Percentiles rank a stretch among this genome's conserved stretches.
These are phyloP conservation scores for Listronotus bonariensis DNA, from an alignment of 1,140 invertebrate genomes.

Conservation along the genomic window DNA sequence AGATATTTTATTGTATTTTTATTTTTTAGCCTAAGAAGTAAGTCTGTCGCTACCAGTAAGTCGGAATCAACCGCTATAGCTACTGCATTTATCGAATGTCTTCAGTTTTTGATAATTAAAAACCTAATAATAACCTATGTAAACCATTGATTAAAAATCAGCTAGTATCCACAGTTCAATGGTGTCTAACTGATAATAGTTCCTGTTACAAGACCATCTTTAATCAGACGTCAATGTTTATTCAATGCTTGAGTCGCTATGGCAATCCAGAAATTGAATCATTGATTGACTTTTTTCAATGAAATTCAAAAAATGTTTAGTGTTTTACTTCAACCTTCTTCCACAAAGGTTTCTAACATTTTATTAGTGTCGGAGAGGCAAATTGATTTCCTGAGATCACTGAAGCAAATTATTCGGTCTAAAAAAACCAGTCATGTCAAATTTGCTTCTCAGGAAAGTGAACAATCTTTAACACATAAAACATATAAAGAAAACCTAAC, in stretches of 20 bases:
- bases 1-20: background rate
- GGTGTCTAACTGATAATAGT: slow-evolving; percentile 54
- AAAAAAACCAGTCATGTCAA: background rate
- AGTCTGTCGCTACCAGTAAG: slow-evolving; percentile 59
- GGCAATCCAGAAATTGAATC: slow-evolving; percentile 44
- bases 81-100: slow-evolving; percentile 71
- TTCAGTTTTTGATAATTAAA: slow-evolving; percentile 65
- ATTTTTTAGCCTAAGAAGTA: slow-evolving; percentile 60
- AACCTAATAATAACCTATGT: slow-evolving; percentile 56
- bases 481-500: background rate
- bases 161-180: slow-evolving; percentile 58
- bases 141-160: slow-evolving; percentile 55
- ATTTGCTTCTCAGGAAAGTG: too few relatives aligned
- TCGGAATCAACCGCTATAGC: slow-evolving; percentile 67
- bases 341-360: slow-evolving; percentile 36
- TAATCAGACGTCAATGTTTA: slow-evolving; percentile 57
- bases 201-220: slow-evolving; percentile 57
- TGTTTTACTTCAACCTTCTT: slow-evolving; percentile 46
- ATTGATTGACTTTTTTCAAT: slow-evolving; percentile 60
- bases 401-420: slow-evolving; percentile 41
- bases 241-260: slow-evolving; percentile 65
- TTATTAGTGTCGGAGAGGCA: slow-evolving; percentile 45
- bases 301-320: slow-evolving; percentile 57
- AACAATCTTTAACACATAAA: background rate
- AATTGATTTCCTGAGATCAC: slow-evolving; percentile 48